A percentile compares a stretch with the other conserved stretches of the same genome.
Evolutionary conservation across 1,140 invertebrate genomes (phyloP).

Genomic region (Papilio helenus): DNA sequence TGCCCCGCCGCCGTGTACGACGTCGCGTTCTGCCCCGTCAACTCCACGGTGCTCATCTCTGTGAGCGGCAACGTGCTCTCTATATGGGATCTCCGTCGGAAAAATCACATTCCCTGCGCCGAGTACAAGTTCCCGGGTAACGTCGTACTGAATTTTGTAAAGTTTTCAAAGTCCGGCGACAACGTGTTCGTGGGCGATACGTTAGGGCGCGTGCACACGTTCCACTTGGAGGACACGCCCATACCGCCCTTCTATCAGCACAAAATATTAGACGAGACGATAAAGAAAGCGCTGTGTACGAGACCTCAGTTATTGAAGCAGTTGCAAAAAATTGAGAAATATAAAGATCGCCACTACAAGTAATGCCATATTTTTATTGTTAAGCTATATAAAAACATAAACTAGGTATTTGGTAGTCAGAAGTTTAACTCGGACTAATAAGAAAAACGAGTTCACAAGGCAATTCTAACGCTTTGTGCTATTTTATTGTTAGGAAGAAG

Average conservation of each 20-base stretch:
- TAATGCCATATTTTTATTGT: conserved; percentile 26
- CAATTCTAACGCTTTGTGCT: neutral
- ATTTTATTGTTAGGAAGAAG: neutral
- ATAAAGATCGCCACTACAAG: conserved; percentile 52
- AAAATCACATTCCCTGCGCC: conserved; percentile 85
- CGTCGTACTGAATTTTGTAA: conserved; percentile 77
- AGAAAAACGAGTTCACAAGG: too few species aligned
- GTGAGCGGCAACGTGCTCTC: conserved; percentile 88
- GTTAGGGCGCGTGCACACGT: conserved; percentile 85
- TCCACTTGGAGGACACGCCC: conserved; percentile 87
- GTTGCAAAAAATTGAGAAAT: conserved; percentile 82
- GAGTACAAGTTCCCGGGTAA: conserved; percentile 79
- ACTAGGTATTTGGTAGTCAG: neutral
- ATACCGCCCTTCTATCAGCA: conserved; percentile 86
- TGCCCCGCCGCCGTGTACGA: conserved; percentile 85
- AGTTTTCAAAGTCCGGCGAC: conserved; percentile 86
- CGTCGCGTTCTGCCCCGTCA: conserved; percentile 91
- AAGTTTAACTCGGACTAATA: neutral
- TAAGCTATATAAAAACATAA: neutral
- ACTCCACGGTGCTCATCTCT: conserved; percentile 91
- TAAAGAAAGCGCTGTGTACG: conserved; percentile 85
- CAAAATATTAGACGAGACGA: conserved; percentile 83
- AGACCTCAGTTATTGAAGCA: conserved; percentile 84
- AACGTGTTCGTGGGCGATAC: conserved; percentile 87
- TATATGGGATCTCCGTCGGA: conserved; percentile 89